phyloP scores from a whole-genome alignment of 2,888 invertebrate species.

The Opisthograptis luteolata region DNA sequence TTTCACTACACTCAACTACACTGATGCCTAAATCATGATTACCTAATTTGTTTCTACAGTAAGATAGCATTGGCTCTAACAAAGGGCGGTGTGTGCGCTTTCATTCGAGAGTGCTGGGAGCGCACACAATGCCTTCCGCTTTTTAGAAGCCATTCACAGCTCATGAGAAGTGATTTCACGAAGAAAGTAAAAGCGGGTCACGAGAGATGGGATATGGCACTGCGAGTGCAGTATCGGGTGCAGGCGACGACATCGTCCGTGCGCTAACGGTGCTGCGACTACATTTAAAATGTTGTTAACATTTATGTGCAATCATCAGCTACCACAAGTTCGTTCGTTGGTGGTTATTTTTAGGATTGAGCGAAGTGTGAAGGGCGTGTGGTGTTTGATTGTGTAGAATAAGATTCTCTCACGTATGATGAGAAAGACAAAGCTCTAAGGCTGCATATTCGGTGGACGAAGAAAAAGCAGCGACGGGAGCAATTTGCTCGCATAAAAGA shows the following conservation, averaged over 20 bases:
- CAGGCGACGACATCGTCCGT: background rate
- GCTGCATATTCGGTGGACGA: too few species aligned
- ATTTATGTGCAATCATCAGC: too few species aligned
- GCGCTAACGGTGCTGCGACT: background rate
- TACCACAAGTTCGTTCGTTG: too few species aligned
- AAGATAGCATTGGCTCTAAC: conserved; percentile 23
- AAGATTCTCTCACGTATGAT: too few species aligned
- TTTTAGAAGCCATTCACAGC: conserved; percentile 70
- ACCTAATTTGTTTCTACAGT: conserved; percentile 4
- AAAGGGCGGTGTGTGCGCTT: conserved; percentile 40
- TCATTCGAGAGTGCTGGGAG: conserved; percentile 74
- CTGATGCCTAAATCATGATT: conserved; percentile 8
- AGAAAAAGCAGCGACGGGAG: too few species aligned
- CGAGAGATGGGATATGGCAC: conserved; percentile 21
- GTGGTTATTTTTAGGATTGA: too few species aligned
- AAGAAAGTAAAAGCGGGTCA: conserved; percentile 81
- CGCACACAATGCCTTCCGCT: conserved; percentile 72
- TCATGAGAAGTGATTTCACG: conserved; percentile 77
- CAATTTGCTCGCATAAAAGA: too few species aligned
- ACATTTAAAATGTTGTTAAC: too few species aligned
- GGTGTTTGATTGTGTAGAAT: too few species aligned
- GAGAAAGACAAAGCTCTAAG: too few species aligned
- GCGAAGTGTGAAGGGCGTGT: too few species aligned
- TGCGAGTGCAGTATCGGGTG: conserved; percentile 11
- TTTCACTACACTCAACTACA: too few species aligned